Evolutionary conservation across 2,888 invertebrate genomes (phyloP), one percentile per base, ranked within the genome.

Genomic region (Heliothis peltigera): DNA sequence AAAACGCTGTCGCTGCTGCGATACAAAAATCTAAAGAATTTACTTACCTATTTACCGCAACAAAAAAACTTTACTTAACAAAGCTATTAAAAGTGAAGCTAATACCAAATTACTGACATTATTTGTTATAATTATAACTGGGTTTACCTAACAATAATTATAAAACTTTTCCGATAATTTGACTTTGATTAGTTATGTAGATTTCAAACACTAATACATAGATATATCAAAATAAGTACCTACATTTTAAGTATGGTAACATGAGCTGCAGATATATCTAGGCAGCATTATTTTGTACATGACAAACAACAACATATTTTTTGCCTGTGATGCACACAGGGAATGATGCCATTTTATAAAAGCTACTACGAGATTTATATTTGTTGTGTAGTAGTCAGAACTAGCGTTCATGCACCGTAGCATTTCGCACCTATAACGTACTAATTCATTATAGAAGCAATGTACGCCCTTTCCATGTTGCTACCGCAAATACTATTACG

Each of bases 381-480:
- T 39, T 39, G 5, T 4, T 4, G 5, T 39, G 2, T n/a, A 39
- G 4, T 4, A 39, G 4, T n/a, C 5, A n/a, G 39, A 39, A 39
- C n/a, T 5, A 39, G 1, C 0, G 39, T 6, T n/a, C n/a, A 6
- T n/a, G 6, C n/a, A 0, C 49, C 35, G 43, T 22, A 42, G 10
- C 48, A 56, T 54, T 17, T 25, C 5, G 28, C 6, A 12, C 15
- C 21, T n/a, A n/a, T 51, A 51, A 54, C 57, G 60, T 21, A 25
- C 22, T 21, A 51, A 51, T 19, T 19, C 25, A 51, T 25, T 8
- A 46, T 25, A 28, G 25, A 21, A 53, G 15, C 19, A 35, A 8
- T 6, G 6, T 4, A 70, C 82, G 69, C 81, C 82, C 49, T 66
- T 81, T 70, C 10, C 64, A 59, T 74, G 82, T 81, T 46, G 52